Percentiles rank a stretch among this genome's conserved stretches.
Conservation (phyloP, 2,888 invertebrate species). For the Lymantria dispar region DNA sequence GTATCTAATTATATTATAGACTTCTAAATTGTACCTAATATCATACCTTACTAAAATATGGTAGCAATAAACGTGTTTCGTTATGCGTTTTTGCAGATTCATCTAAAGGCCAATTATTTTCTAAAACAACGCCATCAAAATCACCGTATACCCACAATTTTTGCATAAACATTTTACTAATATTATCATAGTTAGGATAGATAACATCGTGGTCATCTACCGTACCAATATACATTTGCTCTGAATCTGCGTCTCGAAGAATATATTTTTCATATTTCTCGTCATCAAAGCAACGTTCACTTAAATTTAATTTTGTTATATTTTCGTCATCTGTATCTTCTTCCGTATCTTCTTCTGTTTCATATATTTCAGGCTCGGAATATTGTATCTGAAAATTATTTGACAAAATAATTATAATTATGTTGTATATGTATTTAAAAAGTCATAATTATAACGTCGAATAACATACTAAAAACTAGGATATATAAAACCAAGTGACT, state of each 20-base stretch:
- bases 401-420: too few species aligned
- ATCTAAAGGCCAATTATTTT: conserved; percentile 82
- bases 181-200: conserved; percentile 55
- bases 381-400: background rate
- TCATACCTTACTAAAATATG: conserved; percentile 77
- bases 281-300: conserved; percentile 23
- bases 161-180: conserved; percentile 41
- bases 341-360: conserved; percentile 6
- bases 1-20: background rate
- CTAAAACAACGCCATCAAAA: conserved; percentile 72
- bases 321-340: conserved; percentile 4
- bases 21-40: background rate
- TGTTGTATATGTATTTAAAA: too few species aligned
- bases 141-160: conserved; percentile 49
- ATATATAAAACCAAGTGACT: too few species aligned
- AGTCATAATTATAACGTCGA: too few species aligned
- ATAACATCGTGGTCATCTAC: conserved; percentile 42
- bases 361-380: conserved; percentile 2
- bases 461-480: too few species aligned
- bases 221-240: conserved; percentile 46
- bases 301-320: conserved; percentile 6
- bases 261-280: conserved; percentile 38
- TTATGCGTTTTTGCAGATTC: conserved; percentile 55
- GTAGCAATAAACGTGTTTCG: conserved; percentile 53
- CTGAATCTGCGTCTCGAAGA: conserved; percentile 34